A percentile compares a stretch with the other conserved stretches of the same genome.
phyloP scores from a whole-genome alignment of 2,797 vertebrate genomes.

The Gymnothorax reevesii region DNA sequence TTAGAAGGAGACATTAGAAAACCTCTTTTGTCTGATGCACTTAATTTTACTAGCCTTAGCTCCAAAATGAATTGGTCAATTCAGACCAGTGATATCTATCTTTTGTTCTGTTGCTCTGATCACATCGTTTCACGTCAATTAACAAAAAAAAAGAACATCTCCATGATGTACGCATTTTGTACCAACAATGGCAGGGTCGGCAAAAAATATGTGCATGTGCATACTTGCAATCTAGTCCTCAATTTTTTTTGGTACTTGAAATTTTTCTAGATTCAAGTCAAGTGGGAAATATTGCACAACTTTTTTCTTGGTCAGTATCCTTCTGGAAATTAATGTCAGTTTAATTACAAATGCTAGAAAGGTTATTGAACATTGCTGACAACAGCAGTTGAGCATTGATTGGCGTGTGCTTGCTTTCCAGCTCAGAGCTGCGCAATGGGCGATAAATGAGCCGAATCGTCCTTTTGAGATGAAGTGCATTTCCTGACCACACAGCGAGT shows the following conservation, averaged over 20 bases:
- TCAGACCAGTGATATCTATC: too few species aligned
- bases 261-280: neutral
- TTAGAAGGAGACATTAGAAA: too few species aligned
- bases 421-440: neutral
- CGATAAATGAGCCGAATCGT: neutral
- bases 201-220: neutral
- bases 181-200: neutral
- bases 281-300: neutral
- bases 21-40: too few species aligned
- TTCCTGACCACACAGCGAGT: neutral
- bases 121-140: too few species aligned
- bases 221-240: neutral
- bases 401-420: neutral
- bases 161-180: neutral
- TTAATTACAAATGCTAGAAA: neutral
- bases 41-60: too few species aligned
- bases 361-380: neutral
- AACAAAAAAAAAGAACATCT: too few species aligned
- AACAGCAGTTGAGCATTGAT: conserved; percentile 12
- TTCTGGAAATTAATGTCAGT: conserved; percentile 12
- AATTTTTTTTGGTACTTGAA: neutral
- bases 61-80: too few species aligned
- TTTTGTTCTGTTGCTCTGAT: too few species aligned
- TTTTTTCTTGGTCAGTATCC: neutral
- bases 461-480: neutral